These are phyloP conservation scores for Vanessa cardui DNA, from an alignment of 2,888 invertebrate species.

Conservation along the genomic window DNA sequence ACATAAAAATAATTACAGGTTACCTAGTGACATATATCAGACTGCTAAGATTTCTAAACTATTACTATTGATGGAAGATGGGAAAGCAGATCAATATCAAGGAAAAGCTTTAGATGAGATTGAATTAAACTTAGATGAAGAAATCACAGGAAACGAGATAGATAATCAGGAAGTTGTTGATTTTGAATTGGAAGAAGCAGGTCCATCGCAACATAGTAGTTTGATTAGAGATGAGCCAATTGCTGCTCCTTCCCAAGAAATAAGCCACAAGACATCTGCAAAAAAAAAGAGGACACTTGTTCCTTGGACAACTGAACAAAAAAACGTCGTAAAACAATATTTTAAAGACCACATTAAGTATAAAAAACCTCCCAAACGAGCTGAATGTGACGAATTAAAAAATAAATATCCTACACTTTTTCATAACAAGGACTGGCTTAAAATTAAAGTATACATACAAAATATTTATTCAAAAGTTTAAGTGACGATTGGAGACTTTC, in stretches of 20 bases:
- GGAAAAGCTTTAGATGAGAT: neutral
- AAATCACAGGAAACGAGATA: neutral
- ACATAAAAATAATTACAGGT: too few species aligned
- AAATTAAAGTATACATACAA: neutral
- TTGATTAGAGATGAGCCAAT: too few species aligned
- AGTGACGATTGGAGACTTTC: too few species aligned
- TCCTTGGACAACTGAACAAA: neutral
- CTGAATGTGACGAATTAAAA: neutral
- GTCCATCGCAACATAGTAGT: too few species aligned
- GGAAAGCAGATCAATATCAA: neutral
- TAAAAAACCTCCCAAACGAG: neutral
- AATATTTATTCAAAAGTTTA: too few species aligned
- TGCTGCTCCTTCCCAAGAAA: too few species aligned
- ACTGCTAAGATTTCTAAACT: neutral
- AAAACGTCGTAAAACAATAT: neutral
- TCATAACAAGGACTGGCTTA: neutral
- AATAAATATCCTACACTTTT: neutral
- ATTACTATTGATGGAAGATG: neutral
- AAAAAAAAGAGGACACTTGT: neutral
- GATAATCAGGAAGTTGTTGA: too few species aligned
- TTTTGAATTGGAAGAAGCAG: too few species aligned
- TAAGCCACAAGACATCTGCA: too few species aligned
- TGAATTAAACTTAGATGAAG: neutral
- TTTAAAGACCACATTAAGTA: neutral
- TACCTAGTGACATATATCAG: neutral